Evolutionary conservation across 2,888 invertebrate genomes (phyloP), one percentile per base, ranked within the genome.

Genomic region (Noctuana brunneofusca): DNA sequence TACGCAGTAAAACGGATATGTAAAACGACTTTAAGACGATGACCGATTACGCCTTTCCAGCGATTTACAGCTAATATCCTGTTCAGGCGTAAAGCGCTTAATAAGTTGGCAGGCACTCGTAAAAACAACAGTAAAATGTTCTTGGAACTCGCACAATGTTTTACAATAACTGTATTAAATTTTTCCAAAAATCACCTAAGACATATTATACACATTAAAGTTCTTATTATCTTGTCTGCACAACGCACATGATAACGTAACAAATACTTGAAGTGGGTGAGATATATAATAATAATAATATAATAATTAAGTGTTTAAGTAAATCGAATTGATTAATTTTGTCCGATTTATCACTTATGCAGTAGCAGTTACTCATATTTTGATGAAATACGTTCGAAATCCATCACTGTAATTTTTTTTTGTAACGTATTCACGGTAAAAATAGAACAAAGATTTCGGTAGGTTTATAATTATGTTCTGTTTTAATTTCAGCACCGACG

Each of bases 401-500:
- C n/a, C n/a, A n/a, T n/a, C n/a, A n/a, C n/a, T n/a, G n/a, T n/a
- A n/a, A n/a, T n/a, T n/a, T n/a, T n/a, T n/a, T n/a, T n/a, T n/a
- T n/a, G n/a, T n/a, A n/a, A n/a, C n/a, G n/a, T n/a, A n/a, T n/a
- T n/a, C n/a, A 24, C 3, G 24, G 24, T 24, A 24, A 24, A 24
- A 24, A 24, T 24, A 5, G 24, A 24, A 24, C 24, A 24, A 24
- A 24, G 24, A 24, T 4, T 24, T 24, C 5, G 3, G 5, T 24
- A 5, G 24, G 24, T 24, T 4, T 24, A 24, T 24, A 24, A 24
- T 24, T 24, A 24, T 3, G 4, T 14, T 38, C 3, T 38, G 3
- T 41, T 41, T 41, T 41, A 71, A 74, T 94, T 95, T 72, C 93
- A 95, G 95, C 95, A 83, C 95, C 95, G 69, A 87, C 94, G 74